Conservation (phyloP, 2,888 invertebrate genomes). For the Lasioglossum malachurum region DNA sequence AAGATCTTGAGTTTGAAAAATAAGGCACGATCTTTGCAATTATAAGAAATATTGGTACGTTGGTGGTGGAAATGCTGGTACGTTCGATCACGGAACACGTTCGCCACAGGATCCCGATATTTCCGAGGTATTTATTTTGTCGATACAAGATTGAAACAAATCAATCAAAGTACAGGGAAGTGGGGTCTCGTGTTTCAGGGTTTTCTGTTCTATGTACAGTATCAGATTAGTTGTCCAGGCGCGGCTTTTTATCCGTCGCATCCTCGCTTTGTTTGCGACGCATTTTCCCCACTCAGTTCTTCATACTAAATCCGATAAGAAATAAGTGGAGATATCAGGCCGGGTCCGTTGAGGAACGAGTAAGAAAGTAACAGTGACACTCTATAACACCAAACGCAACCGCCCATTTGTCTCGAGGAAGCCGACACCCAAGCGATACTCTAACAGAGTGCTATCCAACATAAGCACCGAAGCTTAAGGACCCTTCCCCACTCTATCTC, state of each 20-base stretch:
- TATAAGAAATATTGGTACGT: not conserved
- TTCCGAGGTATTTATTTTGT: not conserved
- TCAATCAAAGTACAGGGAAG: not conserved
- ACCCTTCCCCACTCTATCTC: slow-evolving; percentile 1
- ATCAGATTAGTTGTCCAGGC: not conserved
- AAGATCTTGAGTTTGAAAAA: too few relatives aligned
- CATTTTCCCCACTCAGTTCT: not conserved
- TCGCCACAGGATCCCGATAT: not conserved
- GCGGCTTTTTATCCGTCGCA: not conserved
- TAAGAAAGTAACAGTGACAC: not conserved
- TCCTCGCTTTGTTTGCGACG: not conserved
- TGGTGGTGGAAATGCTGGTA: not conserved
- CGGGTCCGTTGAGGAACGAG: not conserved
- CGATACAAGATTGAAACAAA: not conserved
- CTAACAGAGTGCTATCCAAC: slow-evolving; percentile 13
- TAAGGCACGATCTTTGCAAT: not conserved
- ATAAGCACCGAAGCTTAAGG: slow-evolving; percentile 12
- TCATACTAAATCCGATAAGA: not conserved
- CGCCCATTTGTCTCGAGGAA: slow-evolving; percentile 8
- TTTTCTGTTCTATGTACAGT: not conserved
- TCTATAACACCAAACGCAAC: slow-evolving; percentile 7
- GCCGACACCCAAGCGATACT: slow-evolving; percentile 11
- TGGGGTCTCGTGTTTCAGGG: not conserved
- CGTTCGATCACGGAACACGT: not conserved
- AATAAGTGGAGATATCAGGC: slow-evolving; percentile 4